Conservation (phyloP, 1,140 invertebrate genomes). For the Antheraea pernyi region DNA sequence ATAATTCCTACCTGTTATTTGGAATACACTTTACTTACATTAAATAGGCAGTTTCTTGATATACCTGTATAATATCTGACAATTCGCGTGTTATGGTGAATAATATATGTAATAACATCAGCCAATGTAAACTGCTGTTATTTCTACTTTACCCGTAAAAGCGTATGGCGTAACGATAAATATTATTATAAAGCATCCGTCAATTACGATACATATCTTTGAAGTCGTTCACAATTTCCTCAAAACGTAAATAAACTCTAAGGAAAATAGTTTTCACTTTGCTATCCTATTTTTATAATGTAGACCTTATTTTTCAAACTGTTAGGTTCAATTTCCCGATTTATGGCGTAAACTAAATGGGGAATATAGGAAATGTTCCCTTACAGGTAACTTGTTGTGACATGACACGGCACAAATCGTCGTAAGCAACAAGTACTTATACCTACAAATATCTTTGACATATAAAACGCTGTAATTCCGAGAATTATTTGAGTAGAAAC, state of each 20-base stretch:
- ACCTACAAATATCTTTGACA: neutral
- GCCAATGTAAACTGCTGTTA: too few species aligned
- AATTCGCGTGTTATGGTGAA: too few species aligned
- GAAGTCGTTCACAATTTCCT: neutral
- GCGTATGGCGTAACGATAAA: neutral
- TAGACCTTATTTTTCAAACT: neutral
- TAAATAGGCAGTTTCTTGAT: too few species aligned
- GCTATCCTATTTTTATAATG: neutral
- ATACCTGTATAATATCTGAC: too few species aligned
- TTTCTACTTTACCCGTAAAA: neutral
- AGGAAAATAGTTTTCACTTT: conserved; percentile 1
- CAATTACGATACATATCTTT: neutral
- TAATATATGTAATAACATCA: too few species aligned
- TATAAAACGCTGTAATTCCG: neutral
- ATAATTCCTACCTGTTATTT: too few species aligned
- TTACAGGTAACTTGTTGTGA: conserved; percentile 2
- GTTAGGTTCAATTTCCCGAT: neutral
- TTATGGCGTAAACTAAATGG: neutral
- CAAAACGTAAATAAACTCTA: neutral
- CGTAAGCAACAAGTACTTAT: neutral
- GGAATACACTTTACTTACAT: too few species aligned
- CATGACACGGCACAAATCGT: neutral
- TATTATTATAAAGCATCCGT: neutral
- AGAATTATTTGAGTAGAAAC: too few species aligned
- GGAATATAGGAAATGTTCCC: neutral